Percentiles rank a stretch among this genome's conserved stretches.
These are phyloP conservation scores for Datnioides undecimradiatus DNA, from an alignment of 2,113 vertebrate genomes.

Conservation along the genomic window DNA sequence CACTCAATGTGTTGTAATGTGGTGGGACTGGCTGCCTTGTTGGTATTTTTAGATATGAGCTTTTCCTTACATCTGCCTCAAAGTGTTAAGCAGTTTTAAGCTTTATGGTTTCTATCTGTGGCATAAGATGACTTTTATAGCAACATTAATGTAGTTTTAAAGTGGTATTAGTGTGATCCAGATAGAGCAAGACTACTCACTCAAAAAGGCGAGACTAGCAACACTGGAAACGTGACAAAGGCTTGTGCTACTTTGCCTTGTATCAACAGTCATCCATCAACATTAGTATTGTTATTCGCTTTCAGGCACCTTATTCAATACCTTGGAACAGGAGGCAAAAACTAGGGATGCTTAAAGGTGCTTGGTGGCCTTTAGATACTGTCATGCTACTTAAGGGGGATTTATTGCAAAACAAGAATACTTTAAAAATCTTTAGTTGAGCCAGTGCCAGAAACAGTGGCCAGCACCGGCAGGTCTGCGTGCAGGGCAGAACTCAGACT, in stretches of 20 bases:
- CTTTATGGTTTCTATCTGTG: slow-evolving; percentile 46
- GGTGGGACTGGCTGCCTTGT: neutral
- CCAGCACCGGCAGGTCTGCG: slow-evolving; percentile 35
- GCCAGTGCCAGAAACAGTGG: slow-evolving; percentile 57
- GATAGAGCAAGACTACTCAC: slow-evolving; percentile 13
- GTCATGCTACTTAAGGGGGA: slow-evolving; percentile 73
- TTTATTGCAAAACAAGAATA: slow-evolving; percentile 76
- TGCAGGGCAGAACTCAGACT: slow-evolving; percentile 25
- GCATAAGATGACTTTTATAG: slow-evolving; percentile 23
- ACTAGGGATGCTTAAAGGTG: slow-evolving; percentile 54
- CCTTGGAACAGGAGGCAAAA: slow-evolving; percentile 43
- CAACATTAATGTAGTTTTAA: slow-evolving; percentile 60
- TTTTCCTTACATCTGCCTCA: slow-evolving; percentile 43
- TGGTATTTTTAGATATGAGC: slow-evolving; percentile 51
- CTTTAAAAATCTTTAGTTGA: slow-evolving; percentile 75
- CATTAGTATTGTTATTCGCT: slow-evolving; percentile 72
- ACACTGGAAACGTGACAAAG: slow-evolving; percentile 63
- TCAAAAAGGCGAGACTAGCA: slow-evolving; percentile 39
- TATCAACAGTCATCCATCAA: slow-evolving; percentile 76
- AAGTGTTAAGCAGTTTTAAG: slow-evolving; percentile 45
- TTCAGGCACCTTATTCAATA: slow-evolving; percentile 74
- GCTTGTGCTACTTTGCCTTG: slow-evolving; percentile 41
- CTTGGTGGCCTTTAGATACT: slow-evolving; percentile 76
- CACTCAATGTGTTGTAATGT: slow-evolving; percentile 17
- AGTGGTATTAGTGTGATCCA: slow-evolving; percentile 49